A percentile compares a stretch with the other conserved stretches of the same genome.
These are phyloP conservation scores for Diachasma alloeum DNA, from an alignment of 1,140 invertebrate genomes.

Conservation along the genomic window DNA sequence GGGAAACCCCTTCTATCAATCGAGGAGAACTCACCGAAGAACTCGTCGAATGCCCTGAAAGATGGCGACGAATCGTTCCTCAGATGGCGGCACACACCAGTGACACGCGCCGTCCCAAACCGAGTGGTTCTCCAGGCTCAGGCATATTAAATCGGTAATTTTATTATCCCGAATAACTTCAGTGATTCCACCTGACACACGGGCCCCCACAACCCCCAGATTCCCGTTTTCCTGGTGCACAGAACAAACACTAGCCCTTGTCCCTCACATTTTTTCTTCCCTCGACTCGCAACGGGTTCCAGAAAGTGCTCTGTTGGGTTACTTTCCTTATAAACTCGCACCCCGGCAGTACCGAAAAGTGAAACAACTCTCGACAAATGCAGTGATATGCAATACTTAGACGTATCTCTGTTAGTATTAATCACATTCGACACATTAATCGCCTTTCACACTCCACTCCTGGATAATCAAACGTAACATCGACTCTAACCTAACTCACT, in stretches of 20 bases:
- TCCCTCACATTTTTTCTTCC: not conserved
- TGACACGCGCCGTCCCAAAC: not conserved
- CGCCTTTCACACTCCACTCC: not conserved
- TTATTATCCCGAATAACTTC: not conserved
- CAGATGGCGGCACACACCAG: not conserved
- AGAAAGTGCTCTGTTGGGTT: too few species aligned
- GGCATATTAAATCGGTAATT: not conserved
- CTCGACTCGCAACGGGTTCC: too few species aligned
- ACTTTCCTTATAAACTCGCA: not conserved
- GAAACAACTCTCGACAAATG: not conserved
- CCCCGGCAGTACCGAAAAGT: not conserved
- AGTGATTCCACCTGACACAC: not conserved
- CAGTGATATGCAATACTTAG: slow-evolving; percentile 59
- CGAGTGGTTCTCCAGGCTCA: not conserved
- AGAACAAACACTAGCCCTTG: not conserved
- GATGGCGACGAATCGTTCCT: not conserved
- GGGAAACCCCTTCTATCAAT: too few species aligned
- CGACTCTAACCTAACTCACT: slow-evolving; percentile 15
- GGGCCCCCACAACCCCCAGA: not conserved
- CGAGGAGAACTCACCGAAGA: too few species aligned
- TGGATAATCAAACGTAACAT: slow-evolving; percentile 13
- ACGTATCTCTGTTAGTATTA: slow-evolving; percentile 60
- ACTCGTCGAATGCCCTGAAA: not conserved
- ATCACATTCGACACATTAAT: slow-evolving; percentile 15
- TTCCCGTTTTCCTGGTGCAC: not conserved